Evolutionary conservation across 2,797 vertebrate genomes (phyloP), one percentile per base, ranked within the genome.

Genomic region (Xenops minutus): DNA sequence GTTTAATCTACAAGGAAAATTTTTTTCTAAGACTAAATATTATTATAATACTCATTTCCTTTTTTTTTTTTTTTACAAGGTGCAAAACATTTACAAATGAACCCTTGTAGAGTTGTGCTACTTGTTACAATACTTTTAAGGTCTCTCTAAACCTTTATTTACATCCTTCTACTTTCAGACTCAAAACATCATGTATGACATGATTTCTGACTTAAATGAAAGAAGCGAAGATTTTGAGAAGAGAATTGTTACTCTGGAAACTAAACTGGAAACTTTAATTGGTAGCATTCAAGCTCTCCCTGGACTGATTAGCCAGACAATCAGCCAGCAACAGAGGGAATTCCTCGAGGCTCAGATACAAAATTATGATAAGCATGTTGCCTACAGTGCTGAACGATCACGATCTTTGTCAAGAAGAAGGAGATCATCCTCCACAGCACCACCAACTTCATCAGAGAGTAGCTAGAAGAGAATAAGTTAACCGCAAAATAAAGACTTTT

Each of bases 141-240:
- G 6, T 74, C 20, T 88, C 32, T 68, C 78, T 96, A 80, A 96
- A 79, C 14, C 26, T 88, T 78, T 92, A 27, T 72, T 68, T 97
- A 71, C 62, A n/a, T 85, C 52, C 58, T 95, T 94, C 71, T 95
- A 3, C 58, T 92, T 98, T 87, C 98, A 99, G 99, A 99, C 99
- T 94, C 99, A 99, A 98, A 99, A 99, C 98, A 98, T 99, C 98
- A 99, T 99, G 99, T 99, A 99, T 92, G 99, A 99, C 98, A 99
- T 99, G 98, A 99, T 99, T 97, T 99, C 99, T 32, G 99, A 99
- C 98, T 97, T 99, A 97, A 99, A 99, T 76, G 99, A 99, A 98
- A 98, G 99, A 97, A 99, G 99, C 0, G 99, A 99, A 98, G 99
- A 99, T 98, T 99, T 99, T 97, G 99, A 99, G 98, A 99, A 99